Percentiles rank a stretch among this genome's conserved stretches.
phyloP scores from a whole-genome alignment of 2,113 vertebrate species.

The Paralichthys olivaceus region DNA sequence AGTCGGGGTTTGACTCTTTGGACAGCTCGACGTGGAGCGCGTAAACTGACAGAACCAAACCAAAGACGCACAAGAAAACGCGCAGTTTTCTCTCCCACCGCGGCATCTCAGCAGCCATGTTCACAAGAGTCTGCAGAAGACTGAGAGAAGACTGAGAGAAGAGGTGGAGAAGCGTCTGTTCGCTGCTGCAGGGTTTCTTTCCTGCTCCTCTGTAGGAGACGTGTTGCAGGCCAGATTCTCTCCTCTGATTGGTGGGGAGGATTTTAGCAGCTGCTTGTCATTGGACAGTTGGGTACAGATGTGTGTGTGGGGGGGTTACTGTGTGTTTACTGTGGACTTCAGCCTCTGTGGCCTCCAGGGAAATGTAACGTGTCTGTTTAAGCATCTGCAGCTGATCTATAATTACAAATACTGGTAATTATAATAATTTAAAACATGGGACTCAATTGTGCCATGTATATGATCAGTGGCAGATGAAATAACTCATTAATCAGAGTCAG shows the following conservation, averaged over 20 bases:
- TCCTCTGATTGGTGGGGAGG: slow-evolving; percentile 60
- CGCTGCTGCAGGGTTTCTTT: not conserved
- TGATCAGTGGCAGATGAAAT: too few species aligned
- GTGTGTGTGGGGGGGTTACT: slow-evolving; percentile 4
- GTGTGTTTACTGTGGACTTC: slow-evolving; percentile 46
- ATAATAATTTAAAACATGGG: too few species aligned
- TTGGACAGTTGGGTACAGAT: slow-evolving; percentile 44
- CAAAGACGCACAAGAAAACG: slow-evolving; percentile 74
- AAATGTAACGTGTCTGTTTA: not conserved
- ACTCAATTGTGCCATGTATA: too few species aligned
- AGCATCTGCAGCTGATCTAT: not conserved
- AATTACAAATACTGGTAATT: not conserved
- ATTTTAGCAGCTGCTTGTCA: slow-evolving; percentile 32
- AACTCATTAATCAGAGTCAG: too few species aligned
- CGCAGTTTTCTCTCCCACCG: slow-evolving; percentile 80
- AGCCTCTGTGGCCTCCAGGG: not conserved
- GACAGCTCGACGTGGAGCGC: slow-evolving; percentile 87
- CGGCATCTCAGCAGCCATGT: slow-evolving; percentile 61
- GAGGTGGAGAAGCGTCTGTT: too few species aligned
- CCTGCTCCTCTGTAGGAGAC: not conserved
- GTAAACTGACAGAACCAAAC: slow-evolving; percentile 83
- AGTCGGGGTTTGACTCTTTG: slow-evolving; percentile 79
- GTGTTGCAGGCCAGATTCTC: slow-evolving; percentile 27
- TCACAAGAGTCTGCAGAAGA: too few species aligned
- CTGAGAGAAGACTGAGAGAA: too few species aligned